A percentile compares a stretch with the other conserved stretches of the same genome.
Conservation (phyloP, 2,888 invertebrate genomes). For the Blastobasis lacticolella region DNA sequence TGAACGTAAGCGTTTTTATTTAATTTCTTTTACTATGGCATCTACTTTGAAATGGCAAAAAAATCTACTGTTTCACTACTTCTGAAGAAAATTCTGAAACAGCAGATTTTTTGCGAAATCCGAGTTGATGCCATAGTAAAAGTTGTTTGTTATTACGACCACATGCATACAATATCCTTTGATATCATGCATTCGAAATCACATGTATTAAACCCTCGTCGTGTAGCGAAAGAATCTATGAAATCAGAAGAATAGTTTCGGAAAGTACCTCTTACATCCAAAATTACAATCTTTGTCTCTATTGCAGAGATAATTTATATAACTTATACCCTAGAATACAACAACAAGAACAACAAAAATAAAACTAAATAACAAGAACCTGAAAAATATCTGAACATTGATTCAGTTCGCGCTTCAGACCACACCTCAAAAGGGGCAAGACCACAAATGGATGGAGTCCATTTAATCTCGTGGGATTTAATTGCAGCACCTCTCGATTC, state of each 20-base stretch:
- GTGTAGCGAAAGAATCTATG: too few relatives aligned
- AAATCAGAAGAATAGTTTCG: too few relatives aligned
- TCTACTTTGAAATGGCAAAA: too few relatives aligned
- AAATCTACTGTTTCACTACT: neutral
- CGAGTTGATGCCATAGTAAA: neutral
- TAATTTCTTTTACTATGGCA: neutral
- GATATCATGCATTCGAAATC: too few relatives aligned
- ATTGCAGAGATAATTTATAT: conserved; percentile 2
- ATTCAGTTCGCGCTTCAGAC: conserved; percentile 1
- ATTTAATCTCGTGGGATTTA: conserved; percentile 66
- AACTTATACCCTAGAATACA: neutral
- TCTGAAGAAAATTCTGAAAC: too few relatives aligned
- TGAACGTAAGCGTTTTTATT: conserved; percentile 1
- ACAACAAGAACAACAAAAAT: neutral
- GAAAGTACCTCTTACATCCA: too few relatives aligned
- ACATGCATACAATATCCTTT: too few relatives aligned
- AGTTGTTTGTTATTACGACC: too few relatives aligned
- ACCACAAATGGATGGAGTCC: conserved; percentile 63
- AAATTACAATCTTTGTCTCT: neutral
- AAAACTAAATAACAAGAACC: too few relatives aligned
- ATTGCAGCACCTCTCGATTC: conserved; percentile 62
- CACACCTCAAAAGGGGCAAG: conserved; percentile 29
- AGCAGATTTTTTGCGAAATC: too few relatives aligned
- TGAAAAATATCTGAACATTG: too few relatives aligned
- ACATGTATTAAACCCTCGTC: too few relatives aligned